Conservation (phyloP, 2,113 vertebrate species). For the Corythoichthys haematopterus region DNA sequence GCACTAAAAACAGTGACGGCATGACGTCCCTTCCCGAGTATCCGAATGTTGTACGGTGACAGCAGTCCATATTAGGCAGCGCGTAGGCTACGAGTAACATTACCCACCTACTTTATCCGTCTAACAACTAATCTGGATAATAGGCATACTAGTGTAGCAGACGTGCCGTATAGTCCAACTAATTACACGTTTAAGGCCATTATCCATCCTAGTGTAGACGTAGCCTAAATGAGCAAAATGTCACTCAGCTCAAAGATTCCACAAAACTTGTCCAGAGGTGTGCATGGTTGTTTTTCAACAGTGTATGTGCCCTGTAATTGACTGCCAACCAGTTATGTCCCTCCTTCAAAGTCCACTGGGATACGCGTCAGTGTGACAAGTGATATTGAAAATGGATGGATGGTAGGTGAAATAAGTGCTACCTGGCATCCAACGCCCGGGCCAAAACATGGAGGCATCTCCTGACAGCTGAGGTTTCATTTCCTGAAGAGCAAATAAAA, state of each 20-base stretch:
- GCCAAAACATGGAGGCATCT: slow-evolving; percentile 89
- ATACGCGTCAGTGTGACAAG: neutral
- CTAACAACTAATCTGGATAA: too few relatives aligned
- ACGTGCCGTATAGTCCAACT: too few relatives aligned
- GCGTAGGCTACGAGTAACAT: too few relatives aligned
- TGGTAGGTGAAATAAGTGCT: slow-evolving; percentile 40
- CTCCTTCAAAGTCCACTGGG: neutral
- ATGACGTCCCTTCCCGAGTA: too few relatives aligned
- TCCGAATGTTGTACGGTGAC: too few relatives aligned
- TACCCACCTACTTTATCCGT: too few relatives aligned
- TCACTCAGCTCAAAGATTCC: neutral
- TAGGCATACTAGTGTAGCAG: too few relatives aligned
- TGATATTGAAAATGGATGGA: neutral
- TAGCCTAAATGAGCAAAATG: neutral
- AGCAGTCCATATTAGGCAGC: too few relatives aligned
- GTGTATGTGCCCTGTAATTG: neutral
- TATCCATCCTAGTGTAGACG: too few relatives aligned
- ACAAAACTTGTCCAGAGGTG: neutral
- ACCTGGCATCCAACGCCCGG: slow-evolving; percentile 90
- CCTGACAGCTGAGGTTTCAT: slow-evolving; percentile 79
- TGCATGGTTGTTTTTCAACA: neutral
- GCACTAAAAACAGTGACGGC: too few relatives aligned
- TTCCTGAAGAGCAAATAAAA: slow-evolving; percentile 67
- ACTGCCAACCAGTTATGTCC: neutral
- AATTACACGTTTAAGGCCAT: too few relatives aligned